Evolutionary conservation across 2,797 vertebrate genomes (phyloP).

Genomic region (Odontamblyopus rebecca): DNA sequence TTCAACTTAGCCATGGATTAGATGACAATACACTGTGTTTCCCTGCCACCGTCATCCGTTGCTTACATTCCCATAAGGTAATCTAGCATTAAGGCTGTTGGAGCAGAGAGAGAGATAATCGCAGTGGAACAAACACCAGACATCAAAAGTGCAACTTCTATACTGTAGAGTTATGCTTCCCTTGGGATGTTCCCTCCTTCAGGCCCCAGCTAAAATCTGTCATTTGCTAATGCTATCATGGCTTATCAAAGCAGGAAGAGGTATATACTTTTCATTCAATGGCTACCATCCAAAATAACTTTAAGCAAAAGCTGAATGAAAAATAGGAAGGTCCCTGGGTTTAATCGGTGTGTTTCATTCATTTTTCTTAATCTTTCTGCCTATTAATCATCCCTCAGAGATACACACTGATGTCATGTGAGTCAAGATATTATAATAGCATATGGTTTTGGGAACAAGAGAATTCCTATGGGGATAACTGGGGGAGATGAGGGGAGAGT

Average conservation of each 20-base stretch:
- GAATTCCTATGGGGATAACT: constrained; percentile 58
- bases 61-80: constrained; percentile 44
- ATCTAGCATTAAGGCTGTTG: constrained; percentile 40
- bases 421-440: constrained; percentile 70
- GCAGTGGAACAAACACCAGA: constrained; percentile 23
- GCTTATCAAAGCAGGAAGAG: constrained; percentile 64
- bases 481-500: constrained; percentile 45
- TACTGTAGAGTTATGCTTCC: constrained; percentile 29
- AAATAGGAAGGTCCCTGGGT: constrained; percentile 12
- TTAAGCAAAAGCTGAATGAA: constrained; percentile 50
- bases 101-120: constrained; percentile 31
- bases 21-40: constrained; percentile 9
- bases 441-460: constrained; percentile 72
- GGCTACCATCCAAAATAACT: constrained; percentile 56
- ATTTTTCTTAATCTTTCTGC: constrained; percentile 53
- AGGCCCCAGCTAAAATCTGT: constrained; percentile 49
- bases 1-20: constrained; percentile 18
- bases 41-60: constrained; percentile 27
- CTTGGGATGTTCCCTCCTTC: constrained; percentile 38
- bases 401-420: constrained; percentile 52
- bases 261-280: constrained; percentile 62
- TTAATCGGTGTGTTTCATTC: constrained; percentile 41
- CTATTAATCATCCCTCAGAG: constrained; percentile 66
- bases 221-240: constrained; percentile 54
- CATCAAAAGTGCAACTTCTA: constrained; percentile 23